Base-by-base conservation (phyloP, 53 echinoderm and acorn worm genomes). In the Astropecten irregularis region DNA sequence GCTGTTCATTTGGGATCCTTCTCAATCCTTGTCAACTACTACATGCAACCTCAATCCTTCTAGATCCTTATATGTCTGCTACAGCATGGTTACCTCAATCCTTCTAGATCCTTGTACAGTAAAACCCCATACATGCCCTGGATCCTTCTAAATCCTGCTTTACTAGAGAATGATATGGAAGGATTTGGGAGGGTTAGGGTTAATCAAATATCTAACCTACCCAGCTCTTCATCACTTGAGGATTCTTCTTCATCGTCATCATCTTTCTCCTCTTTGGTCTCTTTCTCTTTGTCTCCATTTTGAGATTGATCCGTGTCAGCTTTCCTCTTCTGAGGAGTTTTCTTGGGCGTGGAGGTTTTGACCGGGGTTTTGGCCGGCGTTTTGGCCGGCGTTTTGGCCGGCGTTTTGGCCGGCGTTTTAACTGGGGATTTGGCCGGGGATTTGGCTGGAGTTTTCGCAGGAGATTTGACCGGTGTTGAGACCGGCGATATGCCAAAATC, bases 151-250 rank as follows among this genome's bases (percentile, higher is more conserved):
- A n/a, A n/a, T n/a, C n/a, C n/a, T n/a, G n/a, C n/a, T n/a, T n/a
- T n/a, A n/a, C n/a, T n/a, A n/a, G n/a, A n/a, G n/a, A n/a, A n/a
- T n/a, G n/a, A n/a, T n/a, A n/a, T n/a, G n/a, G n/a, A n/a, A n/a
- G n/a, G n/a, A n/a, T n/a, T n/a, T n/a, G n/a, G n/a, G n/a, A n/a
- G n/a, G n/a, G n/a, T n/a, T n/a, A n/a, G n/a, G n/a, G n/a, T n/a
- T n/a, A n/a, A n/a, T n/a, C n/a, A n/a, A n/a, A n/a, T n/a, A n/a
- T n/a, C n/a, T n/a, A n/a, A n/a, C 73, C n/a, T 16, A 53, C 23
- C 33, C 2, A 77, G 85, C 51, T 90, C 90, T 62, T 87, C 91
- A 54, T 91, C 87, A 49, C 82, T 82, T 6, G 77, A 69, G 27
- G 49, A 69, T 23, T 54, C 82, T 4, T 87, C 91, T 5, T 86